Base-by-base conservation (phyloP, 1,140 invertebrate genomes). In the Thaumetopoea pityocampa region DNA sequence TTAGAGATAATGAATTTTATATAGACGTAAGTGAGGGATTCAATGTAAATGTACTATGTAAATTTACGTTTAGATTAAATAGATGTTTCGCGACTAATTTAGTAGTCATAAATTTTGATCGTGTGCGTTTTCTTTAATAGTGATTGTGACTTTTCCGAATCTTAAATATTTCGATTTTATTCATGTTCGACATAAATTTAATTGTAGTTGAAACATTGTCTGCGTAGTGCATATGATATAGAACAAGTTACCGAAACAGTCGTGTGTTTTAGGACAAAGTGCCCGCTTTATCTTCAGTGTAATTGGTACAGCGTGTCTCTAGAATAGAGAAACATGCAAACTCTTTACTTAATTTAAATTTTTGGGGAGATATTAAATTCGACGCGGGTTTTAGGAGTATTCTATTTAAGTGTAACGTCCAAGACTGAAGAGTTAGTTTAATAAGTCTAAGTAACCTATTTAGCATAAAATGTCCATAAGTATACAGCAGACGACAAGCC, bases 341-440 rank as follows among this genome's bases (percentile, higher is more conserved):
- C 56, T 66, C 62, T n/a, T n/a, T 63, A 62, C 38, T 53, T 55
- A 58, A 62, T 59, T 64, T 57, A 54, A 66, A 59, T 49, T 59
- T 42, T 42, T 43, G 49, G 48, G 54, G 55, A 56, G 45, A 51
- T 51, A 51, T n/a, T 54, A 59, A 54, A 70, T 81, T 73, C 77
- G 67, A 84, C 80, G 80, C 80, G 80, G 80, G 80, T 81, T 77
- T 67, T 79, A 78, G 70, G 67, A 78, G 59, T 81, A 80, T 80
- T 80, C 70, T 83, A 79, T 78, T 73, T 83, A 83, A 81, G 76
- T 73, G 74, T 76, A 80, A 81, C 80, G 77, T 77, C 73, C 73
- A 84, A 84, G 80, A 84, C 80, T 84, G 80, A 84, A 81, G 73
- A 73, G 79, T 72, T 79, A 83, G 74, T 70, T 76, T 55, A 74